Conservation (phyloP, 2,888 invertebrate species). For the Agrenia bidenticulata region DNA sequence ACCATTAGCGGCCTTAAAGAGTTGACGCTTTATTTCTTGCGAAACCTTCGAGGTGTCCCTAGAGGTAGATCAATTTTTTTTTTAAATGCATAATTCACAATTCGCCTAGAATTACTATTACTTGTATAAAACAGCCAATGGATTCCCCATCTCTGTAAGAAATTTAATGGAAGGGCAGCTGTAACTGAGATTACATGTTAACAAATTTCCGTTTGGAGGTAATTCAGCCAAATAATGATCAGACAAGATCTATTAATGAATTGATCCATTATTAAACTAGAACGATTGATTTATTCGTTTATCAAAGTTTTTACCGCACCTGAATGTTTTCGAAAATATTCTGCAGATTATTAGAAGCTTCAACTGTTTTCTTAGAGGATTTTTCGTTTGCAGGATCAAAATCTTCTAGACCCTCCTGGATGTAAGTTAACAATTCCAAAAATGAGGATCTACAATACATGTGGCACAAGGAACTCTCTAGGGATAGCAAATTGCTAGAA, state of each 20-base stretch:
- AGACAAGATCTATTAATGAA: conserved; percentile 53
- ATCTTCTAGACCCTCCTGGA: not conserved
- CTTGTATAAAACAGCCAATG: conserved; percentile 55
- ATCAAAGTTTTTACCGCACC: conserved; percentile 30
- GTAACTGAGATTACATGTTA: conserved; percentile 31
- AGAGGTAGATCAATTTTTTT: not conserved
- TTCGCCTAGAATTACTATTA: not conserved
- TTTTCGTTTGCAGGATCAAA: too few species aligned
- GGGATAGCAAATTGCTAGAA: conserved; percentile 55
- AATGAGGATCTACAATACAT: conserved; percentile 56
- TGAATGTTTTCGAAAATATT: conserved; percentile 54
- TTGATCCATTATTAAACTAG: not conserved
- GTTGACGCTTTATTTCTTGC: not conserved
- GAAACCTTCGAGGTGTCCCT: not conserved
- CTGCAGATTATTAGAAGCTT: not conserved
- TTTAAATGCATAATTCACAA: not conserved
- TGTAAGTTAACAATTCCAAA: conserved; percentile 31
- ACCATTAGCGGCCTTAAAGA: not conserved
- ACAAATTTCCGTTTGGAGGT: conserved; percentile 27
- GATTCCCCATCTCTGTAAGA: conserved; percentile 51
- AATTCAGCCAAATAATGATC: conserved; percentile 22
- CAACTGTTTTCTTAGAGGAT: not conserved
- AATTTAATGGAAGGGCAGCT: conserved; percentile 26
- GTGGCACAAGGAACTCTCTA: conserved; percentile 55
- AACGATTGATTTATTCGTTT: not conserved